Conservation (phyloP, 2,113 vertebrate species). For the Trematomus loennbergii region DNA sequence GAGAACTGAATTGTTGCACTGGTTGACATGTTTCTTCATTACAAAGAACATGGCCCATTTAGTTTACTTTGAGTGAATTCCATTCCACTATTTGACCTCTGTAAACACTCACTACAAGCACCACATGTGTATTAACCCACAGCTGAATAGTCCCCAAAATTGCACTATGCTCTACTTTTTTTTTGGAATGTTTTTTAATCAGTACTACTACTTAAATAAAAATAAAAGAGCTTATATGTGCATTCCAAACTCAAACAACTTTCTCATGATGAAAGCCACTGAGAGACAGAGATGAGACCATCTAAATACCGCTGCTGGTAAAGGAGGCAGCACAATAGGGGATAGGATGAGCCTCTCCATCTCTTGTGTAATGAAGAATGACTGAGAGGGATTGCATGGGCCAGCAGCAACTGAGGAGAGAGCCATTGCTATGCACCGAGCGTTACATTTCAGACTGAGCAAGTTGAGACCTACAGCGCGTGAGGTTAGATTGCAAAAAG, state of each 20-base stretch:
- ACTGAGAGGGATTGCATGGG: constrained; percentile 80
- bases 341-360: constrained; percentile 78
- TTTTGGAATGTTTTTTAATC: too few relatives aligned
- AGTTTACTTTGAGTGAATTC: constrained; percentile 20
- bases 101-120: constrained; percentile 12
- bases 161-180: background rate
- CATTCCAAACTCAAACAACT: constrained; percentile 42
- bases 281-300: constrained; percentile 41
- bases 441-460: constrained; percentile 74
- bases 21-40: background rate
- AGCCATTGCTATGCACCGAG: constrained; percentile 78
- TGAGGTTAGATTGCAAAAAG: constrained; percentile 79
- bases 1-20: constrained; percentile 1
- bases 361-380: constrained; percentile 83
- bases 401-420: constrained; percentile 72
- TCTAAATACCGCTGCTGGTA: constrained; percentile 59
- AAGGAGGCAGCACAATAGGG: constrained; percentile 63
- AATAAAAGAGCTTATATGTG: constrained; percentile 31
- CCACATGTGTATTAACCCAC: background rate
- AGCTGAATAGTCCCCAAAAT: background rate
- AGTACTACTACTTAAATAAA: constrained; percentile 18
- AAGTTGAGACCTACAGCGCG: constrained; percentile 73
- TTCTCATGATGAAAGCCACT: constrained; percentile 52
- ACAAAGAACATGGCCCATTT: background rate
- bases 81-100: background rate